Percentiles rank a stretch among this genome's conserved stretches.
Conservation (phyloP, 1,140 invertebrate genomes). For the Dreissena rostriformis region DNA sequence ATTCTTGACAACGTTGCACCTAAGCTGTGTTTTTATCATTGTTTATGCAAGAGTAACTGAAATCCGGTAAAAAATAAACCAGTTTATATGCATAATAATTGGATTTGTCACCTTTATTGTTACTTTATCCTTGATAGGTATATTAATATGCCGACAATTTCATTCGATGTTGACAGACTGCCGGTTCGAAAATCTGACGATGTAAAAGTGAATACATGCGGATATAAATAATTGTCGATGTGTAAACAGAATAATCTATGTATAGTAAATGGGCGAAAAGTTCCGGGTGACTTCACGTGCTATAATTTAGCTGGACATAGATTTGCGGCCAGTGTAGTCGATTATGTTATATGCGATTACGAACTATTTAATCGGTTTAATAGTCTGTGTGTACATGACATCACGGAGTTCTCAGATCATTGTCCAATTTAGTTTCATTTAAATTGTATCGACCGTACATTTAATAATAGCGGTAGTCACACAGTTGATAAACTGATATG, state of each 20-base stretch:
- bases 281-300: slow-evolving; percentile 5
- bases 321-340: slow-evolving; percentile 14
- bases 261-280: slow-evolving; percentile 14
- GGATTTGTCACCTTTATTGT: too few relatives aligned
- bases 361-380: background rate
- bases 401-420: background rate
- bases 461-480: background rate
- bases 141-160: background rate
- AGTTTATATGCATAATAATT: too few relatives aligned
- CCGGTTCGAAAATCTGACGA: background rate
- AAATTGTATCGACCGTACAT: background rate
- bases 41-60: too few relatives aligned
- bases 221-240: slow-evolving; percentile 2
- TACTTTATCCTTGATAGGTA: slow-evolving; percentile 1
- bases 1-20: too few relatives aligned
- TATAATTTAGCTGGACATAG: background rate
- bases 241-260: slow-evolving; percentile 13
- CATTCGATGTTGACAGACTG: background rate
- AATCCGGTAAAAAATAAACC: too few relatives aligned
- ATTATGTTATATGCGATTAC: slow-evolving; percentile 13
- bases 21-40: too few relatives aligned
- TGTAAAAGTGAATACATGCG: background rate
- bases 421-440: slow-evolving; percentile 6
- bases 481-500: slow-evolving; percentile 6
- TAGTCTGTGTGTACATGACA: too few relatives aligned